Base-by-base conservation (phyloP, 2,113 vertebrate species). In the Catharus bicknelli region DNA sequence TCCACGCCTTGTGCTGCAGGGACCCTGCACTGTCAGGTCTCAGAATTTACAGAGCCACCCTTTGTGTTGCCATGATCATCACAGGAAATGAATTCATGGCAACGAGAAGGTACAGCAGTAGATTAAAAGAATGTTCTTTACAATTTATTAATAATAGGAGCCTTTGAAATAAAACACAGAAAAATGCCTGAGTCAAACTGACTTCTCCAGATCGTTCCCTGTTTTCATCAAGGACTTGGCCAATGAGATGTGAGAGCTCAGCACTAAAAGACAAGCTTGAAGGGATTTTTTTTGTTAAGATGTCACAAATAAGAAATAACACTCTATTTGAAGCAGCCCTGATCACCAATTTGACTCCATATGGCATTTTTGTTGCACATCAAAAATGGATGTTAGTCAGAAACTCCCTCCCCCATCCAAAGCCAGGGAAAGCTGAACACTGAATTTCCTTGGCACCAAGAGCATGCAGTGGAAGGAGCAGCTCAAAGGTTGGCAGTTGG, bases 281-380 rank as follows among this genome's bases (percentile, higher is more conserved):
- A 91, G 74, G 58, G 83, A 25, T 53, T 47, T 63, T 63, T 73
- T 61, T 74, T 78, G 64, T 62, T 40, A 55, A 63, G 87, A 87
- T 88, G 79, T 77, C 85, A 90, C 48, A 90, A 86, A 70, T 80
- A 94, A 95, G 67, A 90, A 93, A 22, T 66, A 78, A 61, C 73
- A 62, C 53, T 83, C 90, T 84, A 54, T 74, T 75, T 91, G 91
- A 93, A 83, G 86, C 67, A 90, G 95, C 84, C 68, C 42, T 2
- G 22, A 85, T 93, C 93, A 94, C 84, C 82, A 86, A 57, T 93
- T 94, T 94, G 90, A 93, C 89, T 90, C 85, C 89, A 91, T 86
- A 72, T 86, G 84, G 92, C 75, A 91, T 77, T 72, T 90, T 73
- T 95, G 79, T 83, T 77, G 81, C 89, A 94, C 67, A 92, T 94